Base-by-base conservation (phyloP, 2,113 vertebrate species). In the Labeo rohita region DNA sequence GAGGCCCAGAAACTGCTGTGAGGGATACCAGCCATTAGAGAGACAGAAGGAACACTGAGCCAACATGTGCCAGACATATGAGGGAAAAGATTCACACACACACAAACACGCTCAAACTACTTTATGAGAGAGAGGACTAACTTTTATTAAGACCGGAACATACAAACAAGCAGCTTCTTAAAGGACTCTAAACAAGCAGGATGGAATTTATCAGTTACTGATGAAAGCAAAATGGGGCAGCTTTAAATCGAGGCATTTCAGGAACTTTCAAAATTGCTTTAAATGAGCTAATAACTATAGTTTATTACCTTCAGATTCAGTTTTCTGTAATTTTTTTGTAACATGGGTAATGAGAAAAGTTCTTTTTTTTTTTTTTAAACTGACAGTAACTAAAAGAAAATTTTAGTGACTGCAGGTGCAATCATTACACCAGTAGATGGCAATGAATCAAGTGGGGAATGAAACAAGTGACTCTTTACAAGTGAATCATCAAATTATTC, bases 11-110 rank as follows among this genome's bases (percentile, higher is more conserved):
- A 91, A 93, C 90, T 85, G 88, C 89, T 87, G 81, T 90, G 84
- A 90, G 88, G 90, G 91, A 93, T 92, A 91, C 92, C 87, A 91
- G 90, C 90, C 77, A 78, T 85, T 89, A 93, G 93, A 92, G 92
- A 89, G 86, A 88, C 86, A 92, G 92, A 93, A 92, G 93, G 89
- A 73, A 87, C 56, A 87, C 80, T 84, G 85, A 87, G 77, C 88
- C 80, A 92, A 93, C 94, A 95, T 94, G 91, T 95, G 94, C 16
- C 83, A 88, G 92, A 88, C 94, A 95, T 91, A 94, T 95, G 94
- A 85, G 70, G 43, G 49, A 47, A 80, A 11, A 61, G 3, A 61
- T 50, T 28, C 39, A 50, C n/a, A 9, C 34, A 21, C 70, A 77
- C 47, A 77, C 47, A 77, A 9, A 36, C 49, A 79, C 3, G 3